phyloP scores from a whole-genome alignment of 64 coral and sea anemone genomes.

The Montipora sp. region DNA sequence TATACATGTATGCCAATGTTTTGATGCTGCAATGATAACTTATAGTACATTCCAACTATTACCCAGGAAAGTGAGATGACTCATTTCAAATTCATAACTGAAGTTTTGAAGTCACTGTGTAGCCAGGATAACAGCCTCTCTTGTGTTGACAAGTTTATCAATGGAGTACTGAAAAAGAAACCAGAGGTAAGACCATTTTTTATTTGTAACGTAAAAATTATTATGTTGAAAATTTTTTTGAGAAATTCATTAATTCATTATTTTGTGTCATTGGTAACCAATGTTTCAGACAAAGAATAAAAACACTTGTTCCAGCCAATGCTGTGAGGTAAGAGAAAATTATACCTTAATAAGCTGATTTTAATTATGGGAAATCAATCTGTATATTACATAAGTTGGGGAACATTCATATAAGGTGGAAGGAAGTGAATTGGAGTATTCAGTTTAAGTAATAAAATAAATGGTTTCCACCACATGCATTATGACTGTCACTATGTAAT shows the following conservation, averaged over 20 bases:
- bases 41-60: not conserved
- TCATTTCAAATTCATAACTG: not conserved
- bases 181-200: too few species aligned
- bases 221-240: not conserved
- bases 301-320: not conserved
- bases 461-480: too few species aligned
- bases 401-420: too few species aligned
- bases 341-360: too few species aligned
- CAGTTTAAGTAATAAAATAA: too few species aligned
- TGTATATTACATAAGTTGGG: too few species aligned
- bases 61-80: not conserved
- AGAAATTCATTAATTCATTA: not conserved
- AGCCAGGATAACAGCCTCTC: not conserved
- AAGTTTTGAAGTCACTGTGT: constrained; percentile 21
- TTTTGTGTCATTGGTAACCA: not conserved
- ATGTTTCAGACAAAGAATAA: not conserved
- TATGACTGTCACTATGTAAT: too few species aligned
- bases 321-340: not conserved
- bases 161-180: not conserved
- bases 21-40: too few species aligned
- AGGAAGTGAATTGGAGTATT: too few species aligned
- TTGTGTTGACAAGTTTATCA: constrained; percentile 27
- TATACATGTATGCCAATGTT: too few species aligned
- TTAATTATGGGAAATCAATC: too few species aligned
- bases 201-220: not conserved